Evolutionary conservation across 2,797 vertebrate species (phyloP).

Genomic region (Distichodus sexfasciatus): DNA sequence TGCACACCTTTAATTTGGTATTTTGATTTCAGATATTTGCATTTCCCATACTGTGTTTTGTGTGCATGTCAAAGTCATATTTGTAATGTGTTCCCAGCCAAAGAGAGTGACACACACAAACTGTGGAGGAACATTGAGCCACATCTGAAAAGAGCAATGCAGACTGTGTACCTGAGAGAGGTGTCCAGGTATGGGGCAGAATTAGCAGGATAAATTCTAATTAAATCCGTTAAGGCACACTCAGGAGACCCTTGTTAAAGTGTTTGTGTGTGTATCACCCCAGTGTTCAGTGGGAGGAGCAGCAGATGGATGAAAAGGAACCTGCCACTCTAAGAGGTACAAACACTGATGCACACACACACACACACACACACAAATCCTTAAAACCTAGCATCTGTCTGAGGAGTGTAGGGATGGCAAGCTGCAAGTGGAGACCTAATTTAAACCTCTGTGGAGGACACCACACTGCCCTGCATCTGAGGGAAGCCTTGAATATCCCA

Average conservation of each 20-base stretch:
- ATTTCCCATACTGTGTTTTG: too few relatives aligned
- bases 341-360: background rate
- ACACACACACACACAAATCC: conserved; percentile 9
- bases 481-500: too few relatives aligned
- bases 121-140: conserved; percentile 97
- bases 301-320: conserved; percentile 79
- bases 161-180: conserved; percentile 95
- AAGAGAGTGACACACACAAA: conserved; percentile 89
- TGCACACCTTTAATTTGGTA: too few relatives aligned
- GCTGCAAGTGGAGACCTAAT: too few relatives aligned
- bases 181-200: conserved; percentile 84
- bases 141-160: conserved; percentile 96
- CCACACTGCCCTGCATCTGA: too few relatives aligned
- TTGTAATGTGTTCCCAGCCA: conserved; percentile 68
- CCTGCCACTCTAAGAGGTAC: conserved; percentile 83
- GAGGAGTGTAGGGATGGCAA: too few relatives aligned
- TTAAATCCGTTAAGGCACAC: too few relatives aligned
- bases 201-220: too few relatives aligned
- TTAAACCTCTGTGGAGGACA: too few relatives aligned
- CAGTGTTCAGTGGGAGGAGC: conserved; percentile 92
- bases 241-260: background rate
- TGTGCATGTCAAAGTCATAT: background rate
- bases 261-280: conserved; percentile 1
- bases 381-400: too few relatives aligned
- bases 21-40: background rate